A percentile compares a stretch with the other conserved stretches of the same genome.
These are phyloP conservation scores for Hirtodrosophila cameraria DNA, from an alignment of 2,888 invertebrate genomes.

Conservation along the genomic window DNA sequence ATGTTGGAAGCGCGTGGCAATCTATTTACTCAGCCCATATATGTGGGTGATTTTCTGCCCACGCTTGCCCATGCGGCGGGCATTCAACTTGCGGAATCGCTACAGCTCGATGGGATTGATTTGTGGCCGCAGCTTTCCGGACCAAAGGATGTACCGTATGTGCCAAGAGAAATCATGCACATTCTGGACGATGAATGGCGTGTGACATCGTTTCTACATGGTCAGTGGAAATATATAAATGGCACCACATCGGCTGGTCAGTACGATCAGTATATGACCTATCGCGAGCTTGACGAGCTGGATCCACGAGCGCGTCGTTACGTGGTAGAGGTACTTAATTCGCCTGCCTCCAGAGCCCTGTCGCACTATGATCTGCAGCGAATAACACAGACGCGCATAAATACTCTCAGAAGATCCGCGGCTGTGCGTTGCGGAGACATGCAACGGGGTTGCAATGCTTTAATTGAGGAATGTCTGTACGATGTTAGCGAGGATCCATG, in stretches of 20 bases:
- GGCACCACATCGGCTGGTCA: constrained; percentile 76
- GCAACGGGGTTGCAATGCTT: constrained; percentile 71
- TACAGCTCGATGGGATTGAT: constrained; percentile 87
- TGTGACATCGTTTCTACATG: constrained; percentile 68
- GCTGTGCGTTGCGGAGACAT: constrained; percentile 54
- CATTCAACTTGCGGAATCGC: constrained; percentile 53
- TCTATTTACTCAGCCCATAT: constrained; percentile 88
- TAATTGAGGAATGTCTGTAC: constrained; percentile 84
- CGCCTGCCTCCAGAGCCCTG: constrained; percentile 60
- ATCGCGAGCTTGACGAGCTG: constrained; percentile 59
- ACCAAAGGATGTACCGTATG: constrained; percentile 50
- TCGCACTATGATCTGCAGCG: constrained; percentile 48
- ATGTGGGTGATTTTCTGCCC: constrained; percentile 93
- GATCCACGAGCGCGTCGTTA: constrained; percentile 77
- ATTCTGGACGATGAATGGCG: constrained; percentile 88
- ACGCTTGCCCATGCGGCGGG: constrained; percentile 85
- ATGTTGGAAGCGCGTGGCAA: constrained; percentile 84
- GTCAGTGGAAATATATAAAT: constrained; percentile 80
- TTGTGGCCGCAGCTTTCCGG: constrained; percentile 87
- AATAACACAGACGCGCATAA: constrained; percentile 48
- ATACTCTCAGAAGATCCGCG: constrained; percentile 42
- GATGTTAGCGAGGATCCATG: constrained; percentile 85
- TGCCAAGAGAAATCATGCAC: constrained; percentile 87
- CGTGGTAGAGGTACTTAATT: constrained; percentile 60
- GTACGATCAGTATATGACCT: constrained; percentile 69